Evolutionary conservation across 1,140 invertebrate genomes (phyloP).

Genomic region (Linepithema humile): DNA sequence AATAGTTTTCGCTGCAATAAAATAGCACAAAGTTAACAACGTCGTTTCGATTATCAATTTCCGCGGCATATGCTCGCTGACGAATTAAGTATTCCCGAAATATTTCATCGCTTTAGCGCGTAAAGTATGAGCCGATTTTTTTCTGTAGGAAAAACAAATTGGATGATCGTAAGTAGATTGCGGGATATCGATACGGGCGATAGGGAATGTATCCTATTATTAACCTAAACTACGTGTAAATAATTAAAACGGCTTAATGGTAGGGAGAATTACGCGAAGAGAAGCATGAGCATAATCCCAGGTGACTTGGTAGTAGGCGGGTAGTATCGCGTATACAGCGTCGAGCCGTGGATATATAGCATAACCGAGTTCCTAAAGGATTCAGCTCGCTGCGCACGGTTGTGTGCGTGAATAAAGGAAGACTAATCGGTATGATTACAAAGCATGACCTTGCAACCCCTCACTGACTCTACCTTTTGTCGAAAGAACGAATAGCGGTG

Average conservation of each 20-base stretch:
- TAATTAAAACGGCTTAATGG: conserved; percentile 79
- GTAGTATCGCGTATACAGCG: conserved; percentile 37
- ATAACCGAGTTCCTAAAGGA: conserved; percentile 67
- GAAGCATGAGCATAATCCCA: conserved; percentile 74
- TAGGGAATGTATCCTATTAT: conserved; percentile 76
- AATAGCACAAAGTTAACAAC: neutral
- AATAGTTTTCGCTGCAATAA: neutral
- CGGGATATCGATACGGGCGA: conserved; percentile 61
- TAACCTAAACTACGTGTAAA: conserved; percentile 78
- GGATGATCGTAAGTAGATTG: conserved; percentile 21
- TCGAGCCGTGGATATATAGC: conserved; percentile 53
- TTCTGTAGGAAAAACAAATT: conserved; percentile 35
- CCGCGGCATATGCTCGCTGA: neutral
- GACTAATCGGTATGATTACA: conserved; percentile 71
- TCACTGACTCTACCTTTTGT: conserved; percentile 46
- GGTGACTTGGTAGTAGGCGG: conserved; percentile 74
- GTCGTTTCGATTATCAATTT: neutral
- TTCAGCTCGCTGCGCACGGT: conserved; percentile 50
- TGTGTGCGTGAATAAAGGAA: conserved; percentile 68
- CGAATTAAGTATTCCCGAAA: neutral
- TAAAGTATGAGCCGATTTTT: neutral
- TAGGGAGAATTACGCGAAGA: conserved; percentile 77
- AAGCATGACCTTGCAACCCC: conserved; percentile 68
- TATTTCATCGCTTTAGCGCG: neutral
- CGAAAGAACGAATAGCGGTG: neutral